phyloP scores from a whole-genome alignment of 2,797 vertebrate species.

The Peromyscus aztecus region DNA sequence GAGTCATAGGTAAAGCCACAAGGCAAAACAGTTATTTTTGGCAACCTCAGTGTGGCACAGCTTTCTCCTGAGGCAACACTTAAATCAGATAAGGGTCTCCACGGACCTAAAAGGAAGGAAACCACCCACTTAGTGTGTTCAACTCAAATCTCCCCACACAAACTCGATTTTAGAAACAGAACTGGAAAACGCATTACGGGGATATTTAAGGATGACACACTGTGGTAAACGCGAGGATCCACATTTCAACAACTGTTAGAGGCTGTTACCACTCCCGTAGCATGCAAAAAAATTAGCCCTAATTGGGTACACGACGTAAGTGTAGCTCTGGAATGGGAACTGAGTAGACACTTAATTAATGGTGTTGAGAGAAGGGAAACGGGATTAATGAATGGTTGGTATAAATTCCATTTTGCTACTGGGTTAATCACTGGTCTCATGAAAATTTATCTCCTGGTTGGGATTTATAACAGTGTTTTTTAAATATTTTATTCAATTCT shows the following conservation, averaged over 20 bases:
- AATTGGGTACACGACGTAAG: constrained; percentile 75
- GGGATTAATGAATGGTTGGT: constrained; percentile 81
- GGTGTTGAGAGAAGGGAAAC: constrained; percentile 79
- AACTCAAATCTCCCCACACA: constrained; percentile 76
- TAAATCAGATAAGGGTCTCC: constrained; percentile 72
- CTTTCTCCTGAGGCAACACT: constrained; percentile 71
- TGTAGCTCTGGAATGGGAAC: constrained; percentile 57
- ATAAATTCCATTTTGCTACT: constrained; percentile 78
- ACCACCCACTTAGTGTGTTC: constrained; percentile 74
- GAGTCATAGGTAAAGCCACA: constrained; percentile 63
- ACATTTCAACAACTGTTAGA: constrained; percentile 83
- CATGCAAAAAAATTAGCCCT: constrained; percentile 76
- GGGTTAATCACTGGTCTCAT: constrained; percentile 80
- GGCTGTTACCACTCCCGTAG: constrained; percentile 55
- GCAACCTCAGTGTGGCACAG: constrained; percentile 5
- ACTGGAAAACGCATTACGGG: constrained; percentile 78
- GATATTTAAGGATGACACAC: constrained; percentile 84
- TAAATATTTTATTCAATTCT: constrained; percentile 72
- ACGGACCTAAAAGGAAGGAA: constrained; percentile 80
- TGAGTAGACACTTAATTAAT: constrained; percentile 80
- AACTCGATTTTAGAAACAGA: constrained; percentile 79
- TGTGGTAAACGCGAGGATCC: constrained; percentile 82
- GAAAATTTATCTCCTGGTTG: constrained; percentile 79
- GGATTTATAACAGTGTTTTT: constrained; percentile 68
- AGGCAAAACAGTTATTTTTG: constrained; percentile 67